Base-by-base conservation (phyloP, 2,888 invertebrate genomes). In the Monoplex corrugatus region DNA sequence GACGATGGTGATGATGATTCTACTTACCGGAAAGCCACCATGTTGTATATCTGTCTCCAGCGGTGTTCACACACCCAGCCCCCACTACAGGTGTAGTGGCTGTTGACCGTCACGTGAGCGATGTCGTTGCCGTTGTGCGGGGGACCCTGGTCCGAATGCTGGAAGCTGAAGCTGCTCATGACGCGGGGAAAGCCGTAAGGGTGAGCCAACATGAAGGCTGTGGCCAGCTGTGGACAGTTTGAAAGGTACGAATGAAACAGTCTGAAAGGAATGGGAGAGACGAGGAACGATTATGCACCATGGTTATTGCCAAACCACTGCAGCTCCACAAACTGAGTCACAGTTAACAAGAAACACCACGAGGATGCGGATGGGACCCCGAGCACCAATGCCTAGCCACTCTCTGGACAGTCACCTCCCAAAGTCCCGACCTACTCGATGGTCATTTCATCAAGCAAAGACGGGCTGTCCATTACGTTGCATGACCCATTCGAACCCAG, bases 171-270 rank as follows among this genome's bases (percentile, higher is more conserved):
- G 92, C 98, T 98, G 95, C 98, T 98, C 98, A 99, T 98, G 87
- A 98, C 96, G 82, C 98, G 97, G 0, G 98, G 97, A 89, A 97
- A 96, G 3, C 95, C 95, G 91, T 95, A 95, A 0, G 95, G 95
- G 90, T 94, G 94, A 0, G 98, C 98, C 96, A 99, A 96, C 97
- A 98, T 98, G 96, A 98, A 98, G 0, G 98, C 98, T 8, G 97
- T 97, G 0, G 98, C 98, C 93, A 96, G 92, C 89, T 90, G 89
- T 3, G 44, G n/a, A n/a, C n/a, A n/a, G n/a, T n/a, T n/a, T n/a
- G n/a, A 50, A 19, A 43, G 43, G 32, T 6, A 35, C 0, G 38
- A 35, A 32, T 19, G 0, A 16, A 80, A 80, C 0, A 80, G n/a
- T 0, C 6, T 6, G 23, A 19, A 16, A 3, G 40, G 28, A 40